Conservation (phyloP, 37 sponge, comb jelly and placozoan species). For the Ianthella basta region DNA sequence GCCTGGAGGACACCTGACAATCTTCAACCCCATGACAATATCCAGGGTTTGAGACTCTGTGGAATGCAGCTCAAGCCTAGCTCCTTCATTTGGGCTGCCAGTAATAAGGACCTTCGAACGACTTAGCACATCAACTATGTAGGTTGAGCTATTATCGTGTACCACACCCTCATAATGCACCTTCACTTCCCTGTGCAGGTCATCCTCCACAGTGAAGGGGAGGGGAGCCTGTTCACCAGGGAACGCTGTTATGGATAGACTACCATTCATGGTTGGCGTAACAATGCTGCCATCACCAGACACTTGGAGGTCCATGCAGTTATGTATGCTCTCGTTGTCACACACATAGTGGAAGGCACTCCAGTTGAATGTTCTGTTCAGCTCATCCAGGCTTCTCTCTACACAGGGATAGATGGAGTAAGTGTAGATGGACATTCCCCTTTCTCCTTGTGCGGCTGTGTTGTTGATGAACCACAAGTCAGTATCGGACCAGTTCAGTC, state of each 20-base stretch:
- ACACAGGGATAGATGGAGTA: conserved; percentile 60
- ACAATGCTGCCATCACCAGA: conserved; percentile 26
- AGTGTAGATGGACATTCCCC: conserved; percentile 43
- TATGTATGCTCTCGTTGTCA: neutral
- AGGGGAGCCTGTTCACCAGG: conserved; percentile 45
- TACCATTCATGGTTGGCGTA: neutral
- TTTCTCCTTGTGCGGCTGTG: neutral
- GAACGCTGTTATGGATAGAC: neutral
- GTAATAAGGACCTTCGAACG: neutral
- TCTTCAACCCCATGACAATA: neutral
- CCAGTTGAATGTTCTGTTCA: conserved; percentile 3
- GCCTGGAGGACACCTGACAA: conserved; percentile 12
- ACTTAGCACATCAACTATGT: neutral
- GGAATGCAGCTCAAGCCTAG: neutral
- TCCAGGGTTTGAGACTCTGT: neutral
- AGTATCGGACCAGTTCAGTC: conserved; percentile 35
- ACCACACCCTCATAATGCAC: neutral
- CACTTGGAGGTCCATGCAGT: conserved; percentile 1
- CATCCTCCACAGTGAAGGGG: conserved; percentile 36
- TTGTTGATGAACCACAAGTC: conserved; percentile 49
- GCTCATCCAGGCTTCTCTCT: neutral
- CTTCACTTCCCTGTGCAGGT: conserved; percentile 1
- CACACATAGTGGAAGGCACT: conserved; percentile 4
- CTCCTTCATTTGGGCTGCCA: neutral
- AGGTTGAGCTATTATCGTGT: neutral